Evolutionary conservation across 2,113 vertebrate species (phyloP).

Genomic region (Siniperca chuatsi): DNA sequence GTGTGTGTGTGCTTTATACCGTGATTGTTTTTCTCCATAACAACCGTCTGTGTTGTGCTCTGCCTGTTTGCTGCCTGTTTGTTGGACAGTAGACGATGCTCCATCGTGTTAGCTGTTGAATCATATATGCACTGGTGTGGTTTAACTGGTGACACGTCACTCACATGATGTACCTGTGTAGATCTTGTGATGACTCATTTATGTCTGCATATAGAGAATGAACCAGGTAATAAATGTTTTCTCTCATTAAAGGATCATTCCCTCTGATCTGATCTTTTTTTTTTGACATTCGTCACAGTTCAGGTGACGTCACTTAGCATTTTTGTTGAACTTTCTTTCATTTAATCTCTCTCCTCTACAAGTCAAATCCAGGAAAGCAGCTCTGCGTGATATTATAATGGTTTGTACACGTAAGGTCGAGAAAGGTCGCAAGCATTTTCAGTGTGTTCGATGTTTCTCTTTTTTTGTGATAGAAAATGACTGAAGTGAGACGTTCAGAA

Average conservation of each 20-base stretch:
- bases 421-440: background rate
- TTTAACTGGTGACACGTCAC: background rate
- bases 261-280: background rate
- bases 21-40: background rate
- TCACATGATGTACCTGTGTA: background rate
- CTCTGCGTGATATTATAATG: background rate
- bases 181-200: background rate
- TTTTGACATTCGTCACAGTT: background rate
- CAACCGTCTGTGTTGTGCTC: background rate
- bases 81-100: background rate
- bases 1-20: background rate
- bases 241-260: background rate
- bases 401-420: background rate
- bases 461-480: too few species aligned
- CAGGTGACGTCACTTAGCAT: too few species aligned
- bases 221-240: background rate
- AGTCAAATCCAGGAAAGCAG: background rate
- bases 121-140: slow-evolving; percentile 6
- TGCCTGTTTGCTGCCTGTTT: background rate
- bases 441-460: too few species aligned
- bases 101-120: background rate
- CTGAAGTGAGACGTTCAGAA: too few species aligned
- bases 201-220: background rate
- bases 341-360: too few species aligned
- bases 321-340: too few species aligned